These are phyloP conservation scores for Nomada ruficornis DNA, from an alignment of 2,888 invertebrate genomes.

Conservation along the genomic window DNA sequence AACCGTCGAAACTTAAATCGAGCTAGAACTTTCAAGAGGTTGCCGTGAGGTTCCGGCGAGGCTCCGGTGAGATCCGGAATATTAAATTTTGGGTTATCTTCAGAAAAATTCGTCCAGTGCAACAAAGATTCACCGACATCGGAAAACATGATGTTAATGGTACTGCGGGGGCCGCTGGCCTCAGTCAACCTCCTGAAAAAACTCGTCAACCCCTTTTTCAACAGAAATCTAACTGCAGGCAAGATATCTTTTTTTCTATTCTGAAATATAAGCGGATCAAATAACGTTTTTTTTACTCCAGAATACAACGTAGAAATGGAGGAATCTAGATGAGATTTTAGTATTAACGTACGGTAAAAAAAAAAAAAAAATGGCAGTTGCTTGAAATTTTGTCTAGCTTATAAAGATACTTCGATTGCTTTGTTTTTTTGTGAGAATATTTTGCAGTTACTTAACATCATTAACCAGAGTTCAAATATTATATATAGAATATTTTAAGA, in stretches of 20 bases:
- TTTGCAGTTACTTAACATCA: too few species aligned
- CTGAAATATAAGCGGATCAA: too few species aligned
- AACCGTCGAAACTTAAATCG: constrained; percentile 24
- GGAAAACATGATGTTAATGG: constrained; percentile 30
- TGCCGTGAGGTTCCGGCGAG: background rate
- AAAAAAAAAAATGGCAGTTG: too few species aligned
- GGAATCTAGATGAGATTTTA: too few species aligned
- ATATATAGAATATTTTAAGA: too few species aligned
- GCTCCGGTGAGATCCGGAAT: constrained; percentile 13
- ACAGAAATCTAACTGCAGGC: constrained; percentile 60
- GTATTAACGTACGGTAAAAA: too few species aligned
- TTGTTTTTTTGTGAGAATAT: too few species aligned
- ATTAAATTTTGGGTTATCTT: constrained; percentile 28
- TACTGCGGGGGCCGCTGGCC: constrained; percentile 44
- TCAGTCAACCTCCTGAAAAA: constrained; percentile 36
- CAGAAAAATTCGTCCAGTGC: constrained; percentile 64
- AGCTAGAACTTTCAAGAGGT: constrained; percentile 27
- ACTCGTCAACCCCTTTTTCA: constrained; percentile 28
- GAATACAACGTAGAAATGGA: too few species aligned
- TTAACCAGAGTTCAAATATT: too few species aligned
- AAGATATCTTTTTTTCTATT: constrained; percentile 12
- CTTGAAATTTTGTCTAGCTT: too few species aligned
- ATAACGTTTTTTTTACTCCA: too few species aligned
- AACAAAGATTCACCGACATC: constrained; percentile 23
- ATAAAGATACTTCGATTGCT: too few species aligned